Conservation (phyloP, 1,140 invertebrate genomes). For the Rhizoglyphus robini region DNA sequence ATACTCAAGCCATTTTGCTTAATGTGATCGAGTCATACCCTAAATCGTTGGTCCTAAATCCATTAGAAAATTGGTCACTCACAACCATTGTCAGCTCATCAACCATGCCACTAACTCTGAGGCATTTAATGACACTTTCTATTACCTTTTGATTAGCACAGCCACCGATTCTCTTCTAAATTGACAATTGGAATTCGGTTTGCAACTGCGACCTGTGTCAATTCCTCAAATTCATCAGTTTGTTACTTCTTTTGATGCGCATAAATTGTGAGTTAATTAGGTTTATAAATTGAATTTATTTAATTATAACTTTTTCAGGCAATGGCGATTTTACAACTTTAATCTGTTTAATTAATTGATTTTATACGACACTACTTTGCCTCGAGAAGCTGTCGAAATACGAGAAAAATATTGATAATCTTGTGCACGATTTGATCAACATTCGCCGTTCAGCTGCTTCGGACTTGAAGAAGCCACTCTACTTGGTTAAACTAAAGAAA, state of each 20-base stretch:
- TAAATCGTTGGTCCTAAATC: slow-evolving; percentile 45
- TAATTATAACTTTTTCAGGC: slow-evolving; percentile 36
- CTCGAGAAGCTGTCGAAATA: slow-evolving; percentile 46
- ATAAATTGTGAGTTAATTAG: slow-evolving; percentile 45
- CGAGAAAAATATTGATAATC: slow-evolving; percentile 48
- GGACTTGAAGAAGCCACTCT: slow-evolving; percentile 31
- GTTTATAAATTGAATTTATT: not conserved
- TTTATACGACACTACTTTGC: slow-evolving; percentile 51
- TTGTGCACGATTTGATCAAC: slow-evolving; percentile 59
- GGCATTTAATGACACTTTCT: slow-evolving; percentile 63
- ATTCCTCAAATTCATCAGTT: slow-evolving; percentile 46
- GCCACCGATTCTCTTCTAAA: slow-evolving; percentile 46
- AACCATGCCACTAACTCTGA: slow-evolving; percentile 49
- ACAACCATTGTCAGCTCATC: too few species aligned
- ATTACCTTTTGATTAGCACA: slow-evolving; percentile 56
- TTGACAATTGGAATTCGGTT: slow-evolving; percentile 60
- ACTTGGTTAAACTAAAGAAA: not conserved
- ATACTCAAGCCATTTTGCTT: slow-evolving; percentile 47
- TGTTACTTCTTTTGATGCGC: slow-evolving; percentile 44
- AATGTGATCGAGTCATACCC: slow-evolving; percentile 40
- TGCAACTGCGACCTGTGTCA: slow-evolving; percentile 42
- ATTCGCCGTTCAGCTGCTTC: slow-evolving; percentile 55
- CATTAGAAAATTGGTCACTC: slow-evolving; percentile 44
- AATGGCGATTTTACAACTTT: slow-evolving; percentile 63
- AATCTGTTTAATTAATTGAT: slow-evolving; percentile 53